Evolutionary conservation across 1,140 invertebrate species (phyloP), one percentile per base, ranked within the genome.

Genomic region (Eulimnadia texana): DNA sequence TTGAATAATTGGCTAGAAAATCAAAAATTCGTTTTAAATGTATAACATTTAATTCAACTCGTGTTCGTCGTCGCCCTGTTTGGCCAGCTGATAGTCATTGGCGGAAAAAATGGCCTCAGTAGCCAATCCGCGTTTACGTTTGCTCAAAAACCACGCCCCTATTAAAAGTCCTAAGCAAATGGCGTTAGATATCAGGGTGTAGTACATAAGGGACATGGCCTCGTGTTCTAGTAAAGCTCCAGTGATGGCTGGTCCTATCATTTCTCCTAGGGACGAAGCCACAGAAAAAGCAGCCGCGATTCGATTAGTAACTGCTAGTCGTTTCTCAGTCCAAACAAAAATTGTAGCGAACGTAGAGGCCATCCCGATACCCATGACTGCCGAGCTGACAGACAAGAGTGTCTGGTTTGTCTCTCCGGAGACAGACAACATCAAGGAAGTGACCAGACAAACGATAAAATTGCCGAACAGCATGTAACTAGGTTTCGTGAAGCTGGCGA

Each of bases 321-420:
- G 73, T 50, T 70, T 65, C 64, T 78, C 75, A 23, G 74, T 70
- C 77, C 77, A 79, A 13, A 74, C 68, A 10, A 79, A 70, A 42
- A 66, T 71, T 0, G 74, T 72, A 0, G 77, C 76, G 61, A 77
- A 77, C 11, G 77, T 71, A 9, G 77, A 77, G 0, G 77, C 74
- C 65, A 78, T 67, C 58, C 77, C 77, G 3, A 78, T 60, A 9
- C 77, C 77, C 19, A 74, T 59, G 1, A 73, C 24, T 23, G 70
- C 66, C 6, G 71, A 64, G 24, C 69, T 67, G 3, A 68, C 52
- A 70, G 69, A 72, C n/a, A 73, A 29, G 11, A 70, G 64, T 27
- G 66, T 66, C 33, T 71, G 66, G 10, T 66, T 62, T 9, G 63
- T 61, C 11, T 66, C 62, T 1, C 72, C 68, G n/a, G 70, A 69